phyloP scores from a whole-genome alignment of 1,140 invertebrate genomes.

The Limonius californicus region DNA sequence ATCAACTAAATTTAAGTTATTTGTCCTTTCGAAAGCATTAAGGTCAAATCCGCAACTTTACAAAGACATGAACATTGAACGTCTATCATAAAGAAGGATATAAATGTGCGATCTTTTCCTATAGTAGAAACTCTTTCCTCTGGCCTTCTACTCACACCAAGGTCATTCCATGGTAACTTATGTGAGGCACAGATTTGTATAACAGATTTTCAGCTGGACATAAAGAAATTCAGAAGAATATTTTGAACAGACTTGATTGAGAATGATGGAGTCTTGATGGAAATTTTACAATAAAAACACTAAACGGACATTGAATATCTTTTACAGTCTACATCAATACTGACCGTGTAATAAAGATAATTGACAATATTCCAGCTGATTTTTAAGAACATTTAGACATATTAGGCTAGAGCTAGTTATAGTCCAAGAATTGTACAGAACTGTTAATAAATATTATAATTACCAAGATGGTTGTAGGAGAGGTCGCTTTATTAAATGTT shows the following conservation, averaged over 20 bases:
- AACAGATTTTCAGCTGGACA: conserved; percentile 3
- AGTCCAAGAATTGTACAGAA: conserved; percentile 2
- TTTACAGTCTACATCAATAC: neutral
- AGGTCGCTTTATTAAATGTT: too few species aligned
- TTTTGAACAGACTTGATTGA: too few species aligned
- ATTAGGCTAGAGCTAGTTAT: conserved; percentile 8
- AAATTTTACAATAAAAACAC: neutral
- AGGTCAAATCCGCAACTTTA: neutral
- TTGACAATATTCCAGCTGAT: conserved; percentile 8
- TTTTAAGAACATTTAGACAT: conserved; percentile 5
- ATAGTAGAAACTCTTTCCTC: neutral
- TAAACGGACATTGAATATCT: neutral
- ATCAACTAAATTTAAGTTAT: too few species aligned
- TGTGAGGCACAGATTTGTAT: conserved; percentile 29
- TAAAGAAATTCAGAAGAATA: neutral
- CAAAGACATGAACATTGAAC: conserved; percentile 1
- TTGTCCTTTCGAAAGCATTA: neutral
- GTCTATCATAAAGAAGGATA: neutral
- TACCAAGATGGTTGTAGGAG: neutral
- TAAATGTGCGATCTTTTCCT: conserved; percentile 20
- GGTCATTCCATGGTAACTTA: conserved; percentile 9
- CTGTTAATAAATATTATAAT: conserved; percentile 1
- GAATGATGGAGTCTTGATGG: too few species aligned
- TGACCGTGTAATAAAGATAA: neutral
- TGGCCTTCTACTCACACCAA: neutral